Conservation (phyloP, 2,797 vertebrate genomes). For the Falco columbarius region DNA sequence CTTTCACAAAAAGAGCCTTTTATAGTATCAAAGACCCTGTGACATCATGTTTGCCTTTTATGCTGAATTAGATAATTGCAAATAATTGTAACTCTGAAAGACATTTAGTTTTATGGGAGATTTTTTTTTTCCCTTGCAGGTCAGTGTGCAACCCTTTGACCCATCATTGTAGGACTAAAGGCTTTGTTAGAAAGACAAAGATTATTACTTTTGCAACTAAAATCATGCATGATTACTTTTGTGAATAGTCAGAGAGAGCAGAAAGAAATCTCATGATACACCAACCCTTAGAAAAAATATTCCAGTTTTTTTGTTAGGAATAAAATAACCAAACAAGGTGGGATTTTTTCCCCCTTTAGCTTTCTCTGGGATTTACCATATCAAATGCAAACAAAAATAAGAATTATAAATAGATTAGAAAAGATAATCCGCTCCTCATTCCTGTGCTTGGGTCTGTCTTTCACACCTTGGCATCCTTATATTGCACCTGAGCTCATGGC, state of each 20-base stretch:
- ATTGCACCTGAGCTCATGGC: neutral
- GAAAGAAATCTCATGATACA: neutral
- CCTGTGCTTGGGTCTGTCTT: neutral
- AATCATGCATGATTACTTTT: neutral
- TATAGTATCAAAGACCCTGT: conserved; percentile 52
- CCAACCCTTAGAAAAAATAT: neutral
- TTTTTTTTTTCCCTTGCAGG: neutral
- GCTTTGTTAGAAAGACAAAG: conserved; percentile 39
- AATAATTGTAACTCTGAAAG: conserved; percentile 62
- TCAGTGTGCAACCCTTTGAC: conserved; percentile 55
- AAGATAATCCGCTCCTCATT: neutral
- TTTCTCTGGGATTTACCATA: neutral
- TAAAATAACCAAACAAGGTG: neutral
- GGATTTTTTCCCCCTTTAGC: fast-evolving
- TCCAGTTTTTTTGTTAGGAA: neutral
- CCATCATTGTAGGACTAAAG: neutral
- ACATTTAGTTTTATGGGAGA: conserved; percentile 9
- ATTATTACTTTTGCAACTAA: conserved; percentile 11
- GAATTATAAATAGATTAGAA: neutral
- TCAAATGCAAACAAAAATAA: neutral
- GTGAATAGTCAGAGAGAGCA: neutral
- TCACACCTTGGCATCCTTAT: neutral
- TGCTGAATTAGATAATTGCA: conserved; percentile 67
- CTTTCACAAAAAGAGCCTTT: conserved; percentile 50
- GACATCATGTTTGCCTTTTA: conserved; percentile 62